Percentiles rank a stretch among this genome's conserved stretches.
Conservation (phyloP, 2,888 invertebrate genomes). For the Mantis religiosa region DNA sequence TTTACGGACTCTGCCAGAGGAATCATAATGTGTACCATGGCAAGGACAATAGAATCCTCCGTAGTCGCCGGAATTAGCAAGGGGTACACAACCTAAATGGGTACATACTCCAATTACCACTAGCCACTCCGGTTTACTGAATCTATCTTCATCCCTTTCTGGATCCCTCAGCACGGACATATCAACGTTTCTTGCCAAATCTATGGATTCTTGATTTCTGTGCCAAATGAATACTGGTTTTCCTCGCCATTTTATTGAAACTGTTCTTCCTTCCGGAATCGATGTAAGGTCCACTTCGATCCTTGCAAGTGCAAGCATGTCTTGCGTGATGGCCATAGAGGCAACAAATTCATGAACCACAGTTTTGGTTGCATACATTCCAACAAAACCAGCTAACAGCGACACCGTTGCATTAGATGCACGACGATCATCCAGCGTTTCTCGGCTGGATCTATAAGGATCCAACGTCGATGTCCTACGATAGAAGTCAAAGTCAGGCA, state of each 20-base stretch:
- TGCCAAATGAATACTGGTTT: slow-evolving; percentile 78
- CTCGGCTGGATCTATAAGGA: not conserved
- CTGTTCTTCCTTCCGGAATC: slow-evolving; percentile 62
- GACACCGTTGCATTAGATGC: slow-evolving; percentile 50
- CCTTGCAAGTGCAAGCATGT: slow-evolving; percentile 70
- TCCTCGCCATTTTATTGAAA: slow-evolving; percentile 73
- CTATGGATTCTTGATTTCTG: slow-evolving; percentile 62
- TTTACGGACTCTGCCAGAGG: slow-evolving; percentile 67
- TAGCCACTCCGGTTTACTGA: slow-evolving; percentile 67
- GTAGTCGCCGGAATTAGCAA: slow-evolving; percentile 63
- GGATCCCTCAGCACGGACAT: slow-evolving; percentile 65
- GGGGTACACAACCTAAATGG: slow-evolving; percentile 79
- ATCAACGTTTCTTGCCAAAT: slow-evolving; percentile 55
- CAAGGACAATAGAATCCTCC: slow-evolving; percentile 82
- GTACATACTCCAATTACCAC: slow-evolving; percentile 77
- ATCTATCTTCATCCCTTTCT: slow-evolving; percentile 61
- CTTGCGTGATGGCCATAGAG: slow-evolving; percentile 64
- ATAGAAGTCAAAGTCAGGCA: slow-evolving; percentile 54
- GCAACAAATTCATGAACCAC: slow-evolving; percentile 53
- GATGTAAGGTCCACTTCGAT: slow-evolving; percentile 68
- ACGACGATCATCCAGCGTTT: not conserved
- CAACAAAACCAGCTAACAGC: slow-evolving; percentile 53
- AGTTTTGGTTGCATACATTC: slow-evolving; percentile 58
- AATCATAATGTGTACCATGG: slow-evolving; percentile 79
- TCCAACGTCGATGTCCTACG: slow-evolving; percentile 38